Evolutionary conservation across 1,140 invertebrate genomes (phyloP).

Genomic region (Pseudomyrmex flavicornis): DNA sequence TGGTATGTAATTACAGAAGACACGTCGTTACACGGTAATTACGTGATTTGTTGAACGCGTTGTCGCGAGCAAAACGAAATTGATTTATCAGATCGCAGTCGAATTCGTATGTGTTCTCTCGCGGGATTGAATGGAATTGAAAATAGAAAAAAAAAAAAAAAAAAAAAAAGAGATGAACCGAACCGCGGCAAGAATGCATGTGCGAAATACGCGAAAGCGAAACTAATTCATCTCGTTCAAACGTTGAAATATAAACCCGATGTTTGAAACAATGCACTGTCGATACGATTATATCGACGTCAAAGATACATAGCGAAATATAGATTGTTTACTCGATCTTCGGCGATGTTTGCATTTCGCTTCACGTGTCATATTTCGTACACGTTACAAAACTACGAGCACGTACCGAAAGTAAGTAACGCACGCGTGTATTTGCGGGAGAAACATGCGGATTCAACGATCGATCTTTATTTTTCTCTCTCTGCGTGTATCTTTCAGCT

Average conservation of each 20-base stretch:
- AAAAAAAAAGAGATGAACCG: too few species aligned
- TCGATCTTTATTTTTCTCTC: neutral
- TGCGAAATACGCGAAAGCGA: neutral
- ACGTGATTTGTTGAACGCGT: too few species aligned
- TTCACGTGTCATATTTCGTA: slow-evolving; percentile 23
- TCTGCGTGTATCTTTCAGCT: neutral
- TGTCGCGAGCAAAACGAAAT: too few species aligned
- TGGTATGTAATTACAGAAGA: too few species aligned
- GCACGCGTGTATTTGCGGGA: neutral
- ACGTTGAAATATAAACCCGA: slow-evolving; percentile 20
- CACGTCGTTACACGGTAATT: too few species aligned
- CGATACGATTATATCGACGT: slow-evolving; percentile 25
- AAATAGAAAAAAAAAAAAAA: too few species aligned
- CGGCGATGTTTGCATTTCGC: slow-evolving; percentile 4
- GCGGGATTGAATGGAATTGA: too few species aligned
- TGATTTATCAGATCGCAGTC: too few species aligned
- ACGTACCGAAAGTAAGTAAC: neutral
- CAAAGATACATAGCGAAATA: slow-evolving; percentile 41
- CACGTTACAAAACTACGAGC: neutral
- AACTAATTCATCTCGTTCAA: slow-evolving; percentile 4
- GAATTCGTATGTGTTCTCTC: too few species aligned
- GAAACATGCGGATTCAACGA: neutral
- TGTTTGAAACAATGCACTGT: slow-evolving; percentile 31
- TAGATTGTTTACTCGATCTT: slow-evolving; percentile 45
- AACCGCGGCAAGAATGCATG: neutral